Base-by-base conservation (phyloP, 2,113 vertebrate species). In the Entomyzon cyanotis region DNA sequence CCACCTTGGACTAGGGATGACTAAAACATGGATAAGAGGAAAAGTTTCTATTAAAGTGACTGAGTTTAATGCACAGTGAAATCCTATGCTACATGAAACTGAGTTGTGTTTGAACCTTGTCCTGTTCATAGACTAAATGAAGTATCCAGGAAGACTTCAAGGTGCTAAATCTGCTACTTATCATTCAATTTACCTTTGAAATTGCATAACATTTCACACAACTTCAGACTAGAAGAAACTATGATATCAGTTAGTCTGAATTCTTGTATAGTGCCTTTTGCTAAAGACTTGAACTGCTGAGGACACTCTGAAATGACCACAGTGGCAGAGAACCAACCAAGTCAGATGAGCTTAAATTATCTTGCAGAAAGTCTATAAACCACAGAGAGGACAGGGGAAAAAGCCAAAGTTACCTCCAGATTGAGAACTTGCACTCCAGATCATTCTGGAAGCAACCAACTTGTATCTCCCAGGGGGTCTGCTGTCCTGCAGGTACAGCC, bases 351-450 rank as follows among this genome's bases (percentile, higher is more conserved):
- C 31, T 68, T 56, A 76, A 84, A 56, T 44, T 15, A 52, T 58
- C 46, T 44, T 80, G 21, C 3, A 11, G 30, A 41, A 42, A 53
- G 16, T 33, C 19, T n/a, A 8, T 52, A 60, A 25, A 19, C 55
- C 49, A 60, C 15, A 16, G 30, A 63, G 4, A 75, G 4, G 22
- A 50, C 17, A 49, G 7, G 25, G 4, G 3, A 1, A 52, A 77
- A 78, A 3, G 0, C 0, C 21, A 52, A 7, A 4, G 3, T 35
- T 83, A 41, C 15, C 37, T 62, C 25, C 71, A 88, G 53, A 37
- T 0, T 46, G 42, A 85, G 62, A 75, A 50, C 4, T 49, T 68
- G 10, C 15, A 28, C 22, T 85, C 31, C 27, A 47, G 28, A 39
- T 39, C 15, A 44, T 18, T 69, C 27, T 87, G 59, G 27, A 84